Percentiles rank a stretch among this genome's conserved stretches.
Evolutionary conservation across 2,888 invertebrate genomes (phyloP).

Genomic region (Polymixis lichenea): DNA sequence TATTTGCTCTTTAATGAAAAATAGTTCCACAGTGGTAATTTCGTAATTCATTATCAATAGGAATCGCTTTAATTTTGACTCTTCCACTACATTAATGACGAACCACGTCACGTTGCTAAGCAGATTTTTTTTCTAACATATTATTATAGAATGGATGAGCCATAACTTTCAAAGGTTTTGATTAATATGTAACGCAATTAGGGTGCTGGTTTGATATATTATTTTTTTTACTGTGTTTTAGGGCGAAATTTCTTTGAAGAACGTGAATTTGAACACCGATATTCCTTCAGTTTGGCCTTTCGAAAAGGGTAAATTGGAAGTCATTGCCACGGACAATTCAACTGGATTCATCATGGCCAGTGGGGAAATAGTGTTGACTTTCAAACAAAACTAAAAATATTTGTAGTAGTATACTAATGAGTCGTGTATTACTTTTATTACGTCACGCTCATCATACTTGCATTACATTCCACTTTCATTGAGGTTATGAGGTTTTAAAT

Average conservation of each 20-base stretch:
- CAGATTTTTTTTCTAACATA: too few relatives aligned
- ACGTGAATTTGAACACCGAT: slow-evolving; percentile 39
- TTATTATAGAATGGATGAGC: too few relatives aligned
- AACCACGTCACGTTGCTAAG: too few relatives aligned
- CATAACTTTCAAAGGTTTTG: too few relatives aligned
- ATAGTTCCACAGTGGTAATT: background rate
- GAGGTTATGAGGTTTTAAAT: background rate
- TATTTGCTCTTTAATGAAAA: background rate
- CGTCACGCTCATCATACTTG: background rate
- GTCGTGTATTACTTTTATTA: background rate
- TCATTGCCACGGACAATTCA: slow-evolving; percentile 4
- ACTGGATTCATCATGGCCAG: slow-evolving; percentile 8
- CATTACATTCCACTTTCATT: background rate
- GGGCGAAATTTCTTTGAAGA: slow-evolving; percentile 47
- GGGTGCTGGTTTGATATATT: too few relatives aligned
- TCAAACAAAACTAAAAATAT: slow-evolving; percentile 27
- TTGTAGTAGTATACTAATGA: too few relatives aligned
- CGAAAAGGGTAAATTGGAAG: slow-evolving; percentile 48
- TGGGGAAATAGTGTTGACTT: slow-evolving; percentile 28
- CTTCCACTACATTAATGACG: too few relatives aligned
- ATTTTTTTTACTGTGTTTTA: slow-evolving; percentile 31
- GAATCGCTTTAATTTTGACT: too few relatives aligned
- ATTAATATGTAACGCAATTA: too few relatives aligned
- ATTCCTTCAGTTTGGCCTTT: slow-evolving; percentile 57
- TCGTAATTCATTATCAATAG: too few relatives aligned